A percentile compares a stretch with the other conserved stretches of the same genome.
These are phyloP conservation scores for Rhingia rostrata DNA, from an alignment of 2,888 invertebrate species.

Conservation along the genomic window DNA sequence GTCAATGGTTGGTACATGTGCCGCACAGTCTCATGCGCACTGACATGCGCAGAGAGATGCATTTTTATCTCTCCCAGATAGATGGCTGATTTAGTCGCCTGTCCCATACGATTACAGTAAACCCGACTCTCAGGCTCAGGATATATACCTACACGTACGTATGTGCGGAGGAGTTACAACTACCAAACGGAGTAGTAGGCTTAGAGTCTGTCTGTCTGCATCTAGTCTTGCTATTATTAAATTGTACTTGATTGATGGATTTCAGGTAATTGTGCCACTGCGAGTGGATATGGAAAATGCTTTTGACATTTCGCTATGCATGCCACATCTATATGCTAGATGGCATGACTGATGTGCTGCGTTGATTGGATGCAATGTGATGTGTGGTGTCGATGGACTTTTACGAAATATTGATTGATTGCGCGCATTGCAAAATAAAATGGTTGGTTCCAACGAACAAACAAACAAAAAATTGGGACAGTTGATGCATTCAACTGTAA, in stretches of 20 bases:
- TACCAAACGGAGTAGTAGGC: constrained; percentile 11
- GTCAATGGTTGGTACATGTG: constrained; percentile 6
- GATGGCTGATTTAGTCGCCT: constrained; percentile 41
- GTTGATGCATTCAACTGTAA: constrained; percentile 29
- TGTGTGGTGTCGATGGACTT: constrained; percentile 71
- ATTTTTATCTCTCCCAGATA: constrained; percentile 26
- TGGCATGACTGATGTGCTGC: constrained; percentile 61
- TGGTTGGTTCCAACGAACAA: background rate
- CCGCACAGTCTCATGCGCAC: constrained; percentile 9
- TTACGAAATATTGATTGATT: constrained; percentile 72
- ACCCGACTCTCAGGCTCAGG: constrained; percentile 11
- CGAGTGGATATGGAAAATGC: constrained; percentile 72
- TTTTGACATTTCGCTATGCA: constrained; percentile 63
- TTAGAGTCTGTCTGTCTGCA: constrained; percentile 44
- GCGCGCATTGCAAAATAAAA: constrained; percentile 44
- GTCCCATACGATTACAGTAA: constrained; percentile 40
- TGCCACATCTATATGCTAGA: constrained; percentile 24
- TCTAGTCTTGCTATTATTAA: constrained; percentile 60
- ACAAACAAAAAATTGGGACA: constrained; percentile 33
- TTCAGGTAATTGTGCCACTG: constrained; percentile 73
- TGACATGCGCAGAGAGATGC: constrained; percentile 2
- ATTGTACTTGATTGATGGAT: constrained; percentile 72
- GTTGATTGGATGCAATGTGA: constrained; percentile 44
- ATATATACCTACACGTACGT: background rate
- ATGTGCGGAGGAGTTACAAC: constrained; percentile 13